Evolutionary conservation across 2,113 vertebrate genomes (phyloP).

Genomic region (Phoenicopterus ruber): DNA sequence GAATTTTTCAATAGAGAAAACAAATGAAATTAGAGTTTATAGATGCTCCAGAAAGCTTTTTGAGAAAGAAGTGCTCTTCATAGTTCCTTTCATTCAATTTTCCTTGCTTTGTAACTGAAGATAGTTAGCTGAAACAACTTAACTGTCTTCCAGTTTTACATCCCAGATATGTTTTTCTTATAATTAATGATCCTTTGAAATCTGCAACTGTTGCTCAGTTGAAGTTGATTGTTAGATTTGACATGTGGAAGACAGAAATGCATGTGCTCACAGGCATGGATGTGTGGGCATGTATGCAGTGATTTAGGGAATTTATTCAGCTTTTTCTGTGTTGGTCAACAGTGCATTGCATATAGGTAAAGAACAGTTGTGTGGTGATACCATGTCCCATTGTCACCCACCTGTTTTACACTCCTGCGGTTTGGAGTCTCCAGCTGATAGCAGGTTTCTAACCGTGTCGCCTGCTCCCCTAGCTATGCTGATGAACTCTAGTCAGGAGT

Average conservation of each 20-base stretch:
- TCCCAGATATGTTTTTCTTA: not conserved
- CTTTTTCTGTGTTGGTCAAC: not conserved
- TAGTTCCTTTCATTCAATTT: not conserved
- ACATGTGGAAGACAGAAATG: not conserved
- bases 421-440: accelerated
- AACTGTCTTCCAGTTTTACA: not conserved
- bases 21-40: not conserved
- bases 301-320: too few species aligned
- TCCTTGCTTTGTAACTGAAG: not conserved
- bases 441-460: not conserved
- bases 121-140: not conserved
- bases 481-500: not conserved
- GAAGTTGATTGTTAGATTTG: not conserved
- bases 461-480: not conserved
- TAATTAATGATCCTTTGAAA: not conserved
- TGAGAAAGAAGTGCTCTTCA: not conserved
- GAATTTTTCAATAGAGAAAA: not conserved
- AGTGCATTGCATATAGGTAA: accelerated
- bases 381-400: accelerated
- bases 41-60: not conserved
- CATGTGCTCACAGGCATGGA: accelerated
- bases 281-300: accelerated
- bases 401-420: accelerated
- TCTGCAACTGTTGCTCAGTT: not conserved
- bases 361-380: not conserved